These are phyloP conservation scores for Biston betularia DNA, from an alignment of 2,888 invertebrate species.

Conservation along the genomic window DNA sequence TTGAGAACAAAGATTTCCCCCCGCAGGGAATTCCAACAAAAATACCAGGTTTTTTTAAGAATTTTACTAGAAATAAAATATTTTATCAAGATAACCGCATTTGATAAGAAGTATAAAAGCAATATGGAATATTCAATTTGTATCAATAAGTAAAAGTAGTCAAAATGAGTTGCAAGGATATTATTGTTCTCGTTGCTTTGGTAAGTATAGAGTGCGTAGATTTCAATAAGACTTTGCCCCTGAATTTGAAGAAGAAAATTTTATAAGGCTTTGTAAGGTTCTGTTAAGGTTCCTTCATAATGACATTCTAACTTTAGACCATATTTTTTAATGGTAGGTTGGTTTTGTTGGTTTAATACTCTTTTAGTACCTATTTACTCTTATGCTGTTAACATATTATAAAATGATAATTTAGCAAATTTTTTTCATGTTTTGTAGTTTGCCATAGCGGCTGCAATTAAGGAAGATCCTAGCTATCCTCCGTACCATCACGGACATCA, in stretches of 20 bases:
- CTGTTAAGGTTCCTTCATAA: too few relatives aligned
- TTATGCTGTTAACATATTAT: too few relatives aligned
- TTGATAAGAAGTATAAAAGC: conserved; percentile 38
- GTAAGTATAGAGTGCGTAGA: conserved; percentile 18
- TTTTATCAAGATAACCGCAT: conserved; percentile 25
- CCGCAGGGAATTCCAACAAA: conserved; percentile 3
- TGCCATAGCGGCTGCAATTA: conserved; percentile 1
- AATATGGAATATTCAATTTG: conserved; percentile 10
- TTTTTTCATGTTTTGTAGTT: not conserved
- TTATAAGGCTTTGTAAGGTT: too few relatives aligned
- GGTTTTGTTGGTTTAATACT: too few relatives aligned
- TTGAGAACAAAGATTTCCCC: conserved; percentile 16
- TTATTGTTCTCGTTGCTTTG: conserved; percentile 18
- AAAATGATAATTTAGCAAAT: too few relatives aligned
- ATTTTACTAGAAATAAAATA: conserved; percentile 4
- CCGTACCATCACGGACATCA: not conserved
- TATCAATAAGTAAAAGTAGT: conserved; percentile 17
- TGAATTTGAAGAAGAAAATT: too few relatives aligned
- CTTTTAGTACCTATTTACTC: too few relatives aligned
- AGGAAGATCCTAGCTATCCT: not conserved
- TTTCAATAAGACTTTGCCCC: too few relatives aligned
- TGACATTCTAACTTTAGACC: too few relatives aligned
- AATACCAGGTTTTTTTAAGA: not conserved
- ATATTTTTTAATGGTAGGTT: too few relatives aligned
- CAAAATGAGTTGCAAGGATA: conserved; percentile 23